Evolutionary conservation across 35 echinoderm and acorn worm genomes (phyloP).

Genomic region (Chiridota heheva): DNA sequence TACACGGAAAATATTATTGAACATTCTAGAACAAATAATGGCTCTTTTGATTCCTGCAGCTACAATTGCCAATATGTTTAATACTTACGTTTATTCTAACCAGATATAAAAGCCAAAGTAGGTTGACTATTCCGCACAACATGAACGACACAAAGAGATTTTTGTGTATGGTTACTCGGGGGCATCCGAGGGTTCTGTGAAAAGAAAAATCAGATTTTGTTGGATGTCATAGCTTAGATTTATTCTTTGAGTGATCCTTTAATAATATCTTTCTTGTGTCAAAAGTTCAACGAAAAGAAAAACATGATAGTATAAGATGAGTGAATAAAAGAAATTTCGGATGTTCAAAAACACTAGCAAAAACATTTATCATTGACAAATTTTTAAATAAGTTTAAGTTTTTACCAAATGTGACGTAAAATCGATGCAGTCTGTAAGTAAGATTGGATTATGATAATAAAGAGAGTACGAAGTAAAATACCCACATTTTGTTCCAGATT

Average conservation of each 20-base stretch:
- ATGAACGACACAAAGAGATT: constrained; percentile 96
- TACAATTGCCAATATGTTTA: too few relatives aligned
- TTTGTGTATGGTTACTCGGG: constrained; percentile 93
- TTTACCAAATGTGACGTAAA: too few relatives aligned
- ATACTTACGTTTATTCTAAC: too few relatives aligned
- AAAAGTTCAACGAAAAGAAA: neutral
- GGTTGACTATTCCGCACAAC: constrained; percentile 67
- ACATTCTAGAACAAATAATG: too few relatives aligned
- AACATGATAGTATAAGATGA: neutral
- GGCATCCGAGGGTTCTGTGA: constrained; percentile 80
- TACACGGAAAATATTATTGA: too few relatives aligned
- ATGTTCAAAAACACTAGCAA: neutral
- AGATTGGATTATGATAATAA: too few relatives aligned
- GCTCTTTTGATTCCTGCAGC: too few relatives aligned
- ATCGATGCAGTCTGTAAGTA: too few relatives aligned
- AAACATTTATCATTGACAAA: neutral
- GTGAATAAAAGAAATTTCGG: neutral
- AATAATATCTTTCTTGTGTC: neutral
- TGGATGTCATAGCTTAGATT: too few relatives aligned
- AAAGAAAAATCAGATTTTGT: neutral
- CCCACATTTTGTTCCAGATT: too few relatives aligned
- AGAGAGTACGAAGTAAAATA: too few relatives aligned
- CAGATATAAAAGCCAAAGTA: too few relatives aligned
- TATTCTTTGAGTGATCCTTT: neutral
- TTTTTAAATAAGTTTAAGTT: neutral